Conservation (phyloP, 2,797 vertebrate genomes). For the Hippoglossus hippoglossus region DNA sequence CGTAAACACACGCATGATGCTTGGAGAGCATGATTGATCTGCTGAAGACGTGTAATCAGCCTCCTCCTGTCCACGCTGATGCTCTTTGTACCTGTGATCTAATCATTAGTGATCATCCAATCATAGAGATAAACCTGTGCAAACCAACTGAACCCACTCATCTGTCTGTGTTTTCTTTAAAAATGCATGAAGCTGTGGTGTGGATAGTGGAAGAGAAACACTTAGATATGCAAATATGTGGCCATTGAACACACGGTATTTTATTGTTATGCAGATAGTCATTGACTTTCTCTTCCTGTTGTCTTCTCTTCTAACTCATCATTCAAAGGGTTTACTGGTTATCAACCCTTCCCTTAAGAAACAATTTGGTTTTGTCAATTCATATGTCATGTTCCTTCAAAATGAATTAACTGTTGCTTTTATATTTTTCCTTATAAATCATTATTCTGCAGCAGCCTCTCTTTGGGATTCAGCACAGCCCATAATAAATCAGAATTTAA, state of each 20-base stretch:
- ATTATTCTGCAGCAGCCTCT: too few relatives aligned
- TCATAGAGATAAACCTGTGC: not conserved
- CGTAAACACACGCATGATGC: conserved; percentile 14
- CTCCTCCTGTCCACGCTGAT: conserved; percentile 13
- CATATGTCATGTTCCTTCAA: too few relatives aligned
- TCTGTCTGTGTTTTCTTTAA: conserved; percentile 1
- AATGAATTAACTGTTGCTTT: too few relatives aligned
- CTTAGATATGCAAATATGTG: conserved; percentile 4
- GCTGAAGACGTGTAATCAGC: conserved; percentile 2
- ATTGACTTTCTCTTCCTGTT: not conserved
- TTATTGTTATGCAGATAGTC: not conserved
- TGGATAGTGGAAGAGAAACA: conserved; percentile 3
- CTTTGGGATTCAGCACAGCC: too few relatives aligned
- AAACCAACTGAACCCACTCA: conserved; percentile 4
- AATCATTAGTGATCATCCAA: conserved; percentile 36
- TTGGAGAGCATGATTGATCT: conserved; percentile 19
- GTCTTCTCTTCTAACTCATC: too few relatives aligned
- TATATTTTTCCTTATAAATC: too few relatives aligned
- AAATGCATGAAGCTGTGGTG: not conserved
- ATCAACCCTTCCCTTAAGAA: not conserved
- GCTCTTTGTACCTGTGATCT: conserved; percentile 38
- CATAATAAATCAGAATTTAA: too few relatives aligned
- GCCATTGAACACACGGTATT: not conserved
- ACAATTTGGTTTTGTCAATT: not conserved
- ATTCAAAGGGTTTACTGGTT: not conserved